Base-by-base conservation (phyloP, 2,113 vertebrate species). In the Heterocephalus glaber region DNA sequence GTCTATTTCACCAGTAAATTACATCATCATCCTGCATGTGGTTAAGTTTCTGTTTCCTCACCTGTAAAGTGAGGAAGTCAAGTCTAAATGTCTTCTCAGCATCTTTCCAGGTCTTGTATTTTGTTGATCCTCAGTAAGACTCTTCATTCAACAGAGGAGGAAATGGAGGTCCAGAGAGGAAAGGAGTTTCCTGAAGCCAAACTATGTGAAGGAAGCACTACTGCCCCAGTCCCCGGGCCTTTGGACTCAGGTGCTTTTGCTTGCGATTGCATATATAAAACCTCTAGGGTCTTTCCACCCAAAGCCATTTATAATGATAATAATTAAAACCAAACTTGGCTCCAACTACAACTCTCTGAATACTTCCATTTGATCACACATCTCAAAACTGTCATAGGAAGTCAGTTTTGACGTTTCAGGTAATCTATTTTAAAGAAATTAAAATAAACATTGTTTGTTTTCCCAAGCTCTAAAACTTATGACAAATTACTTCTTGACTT, bases 361-460 rank as follows among this genome's bases (percentile, higher is more conserved):
- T 83, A 92, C 49, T 84, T 93, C 61, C 47, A 80, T 44, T 49
- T 92, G 12, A 47, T 77, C 65, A 24, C 17, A 72, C 77, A 65
- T 72, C 68, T 86, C 74, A 68, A 47, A 61, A 93, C 56, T 80
- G 6, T 86, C 22, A 44, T 0, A 81, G n/a, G 20, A 95, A 86
- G 24, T 83, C 35, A 41, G 60, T 89, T 66, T 80, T 88, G 49
- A 72, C 47, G 30, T 77, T 84, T 94, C 20, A 44, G 17, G 22
- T 81, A 41, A n/a, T 90, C 41, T 68, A 22, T 88, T 83, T 95
- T 74, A 47, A 94, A 65, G 56, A 95, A 87, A 61, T 79, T 68
- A 91, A 92, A 96, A 79, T n/a, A 89, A 58, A 93, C 41, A 44
- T 33, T 56, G 20, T 47, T 84, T 80, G 54, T 56, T 93, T 84